These are phyloP conservation scores for Tauraco hartlaubi DNA, from an alignment of 2,797 vertebrate genomes.

Conservation along the genomic window DNA sequence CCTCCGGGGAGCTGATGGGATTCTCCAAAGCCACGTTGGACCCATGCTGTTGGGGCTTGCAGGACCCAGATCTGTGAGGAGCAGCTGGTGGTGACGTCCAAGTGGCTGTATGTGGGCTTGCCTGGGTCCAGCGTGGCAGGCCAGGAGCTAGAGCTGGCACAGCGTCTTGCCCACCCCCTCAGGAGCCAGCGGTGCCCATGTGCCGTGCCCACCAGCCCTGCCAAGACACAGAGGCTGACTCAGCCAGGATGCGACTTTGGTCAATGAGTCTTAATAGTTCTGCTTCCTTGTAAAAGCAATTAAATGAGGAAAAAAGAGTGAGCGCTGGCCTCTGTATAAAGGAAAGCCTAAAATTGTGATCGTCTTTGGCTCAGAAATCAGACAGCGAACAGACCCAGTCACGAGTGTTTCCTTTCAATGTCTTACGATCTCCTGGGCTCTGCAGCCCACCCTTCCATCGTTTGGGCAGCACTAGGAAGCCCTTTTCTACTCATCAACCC, in stretches of 20 bases:
- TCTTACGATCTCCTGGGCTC: neutral
- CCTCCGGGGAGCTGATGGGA: neutral
- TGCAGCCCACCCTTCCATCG: neutral
- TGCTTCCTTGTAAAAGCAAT: neutral
- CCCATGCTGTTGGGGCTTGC: neutral
- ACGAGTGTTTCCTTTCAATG: neutral
- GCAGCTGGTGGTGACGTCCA: neutral
- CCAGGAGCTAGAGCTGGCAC: neutral
- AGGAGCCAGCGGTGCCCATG: neutral
- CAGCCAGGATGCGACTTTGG: neutral
- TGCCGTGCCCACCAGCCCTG: rapidly evolving
- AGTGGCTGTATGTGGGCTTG: rapidly evolving
- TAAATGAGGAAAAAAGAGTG: neutral
- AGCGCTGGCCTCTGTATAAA: neutral
- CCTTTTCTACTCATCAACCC: neutral
- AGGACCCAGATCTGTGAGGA: neutral
- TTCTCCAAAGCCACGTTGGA: neutral
- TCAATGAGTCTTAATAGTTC: neutral
- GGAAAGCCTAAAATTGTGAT: neutral
- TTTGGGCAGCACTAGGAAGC: neutral
- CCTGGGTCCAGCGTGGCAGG: neutral
- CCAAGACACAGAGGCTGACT: neutral
- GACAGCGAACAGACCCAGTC: neutral
- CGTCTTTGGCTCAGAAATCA: neutral
- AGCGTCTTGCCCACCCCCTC: neutral